Conservation (phyloP, 2,797 vertebrate genomes). For the Graptemys geographica region DNA sequence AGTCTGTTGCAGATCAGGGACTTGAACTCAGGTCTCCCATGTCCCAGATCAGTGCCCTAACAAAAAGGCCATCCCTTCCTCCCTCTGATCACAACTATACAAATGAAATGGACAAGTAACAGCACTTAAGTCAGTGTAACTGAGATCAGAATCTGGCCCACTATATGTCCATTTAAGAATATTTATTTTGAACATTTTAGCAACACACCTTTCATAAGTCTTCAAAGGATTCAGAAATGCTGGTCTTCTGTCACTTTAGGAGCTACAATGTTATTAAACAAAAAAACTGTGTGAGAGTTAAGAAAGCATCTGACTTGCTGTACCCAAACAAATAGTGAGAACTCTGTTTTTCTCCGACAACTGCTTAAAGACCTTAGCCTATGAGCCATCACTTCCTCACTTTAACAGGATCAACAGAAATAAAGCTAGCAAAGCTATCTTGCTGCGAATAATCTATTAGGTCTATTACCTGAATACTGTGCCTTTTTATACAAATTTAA, state of each 20-base stretch:
- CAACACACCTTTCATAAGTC: background rate
- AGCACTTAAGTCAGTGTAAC: background rate
- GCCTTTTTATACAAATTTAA: background rate
- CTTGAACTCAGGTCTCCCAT: background rate
- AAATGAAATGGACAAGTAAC: background rate
- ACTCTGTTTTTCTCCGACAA: no score
- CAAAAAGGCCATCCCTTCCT: background rate
- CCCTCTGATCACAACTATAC: background rate
- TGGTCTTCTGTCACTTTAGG: background rate
- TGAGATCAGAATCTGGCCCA: background rate
- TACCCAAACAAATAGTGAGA: no score
- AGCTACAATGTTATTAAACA: no score
- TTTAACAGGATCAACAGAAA: slow-evolving; percentile 15
- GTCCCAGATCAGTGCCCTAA: background rate
- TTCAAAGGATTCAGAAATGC: background rate
- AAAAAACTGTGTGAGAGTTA: no score
- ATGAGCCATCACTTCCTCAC: background rate
- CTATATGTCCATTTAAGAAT: background rate
- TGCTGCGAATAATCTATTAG: background rate
- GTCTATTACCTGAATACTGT: background rate
- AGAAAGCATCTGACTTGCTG: no score
- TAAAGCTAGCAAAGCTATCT: background rate
- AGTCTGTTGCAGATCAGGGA: background rate
- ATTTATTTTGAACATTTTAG: background rate
- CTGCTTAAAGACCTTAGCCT: background rate